Evolutionary conservation across 2,797 vertebrate species (phyloP).

Genomic region (Myotis findleyi): DNA sequence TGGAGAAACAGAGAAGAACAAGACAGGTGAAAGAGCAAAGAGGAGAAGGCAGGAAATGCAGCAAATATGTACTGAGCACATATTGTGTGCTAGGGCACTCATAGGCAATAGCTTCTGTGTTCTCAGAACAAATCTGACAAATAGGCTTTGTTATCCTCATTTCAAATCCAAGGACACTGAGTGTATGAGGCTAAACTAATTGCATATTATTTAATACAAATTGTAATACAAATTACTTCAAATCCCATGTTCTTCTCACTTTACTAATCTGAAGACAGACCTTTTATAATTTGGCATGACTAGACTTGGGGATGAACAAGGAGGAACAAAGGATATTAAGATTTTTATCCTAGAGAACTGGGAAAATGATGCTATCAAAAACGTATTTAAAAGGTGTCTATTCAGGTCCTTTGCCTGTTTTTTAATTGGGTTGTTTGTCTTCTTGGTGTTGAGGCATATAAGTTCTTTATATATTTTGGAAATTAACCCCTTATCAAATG

Average conservation of each 20-base stretch:
- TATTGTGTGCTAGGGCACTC: background rate
- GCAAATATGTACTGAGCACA: background rate
- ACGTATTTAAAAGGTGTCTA: background rate
- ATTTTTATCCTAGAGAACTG: conserved; percentile 8
- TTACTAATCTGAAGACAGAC: background rate
- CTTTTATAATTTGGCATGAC: background rate
- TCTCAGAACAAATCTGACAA: background rate
- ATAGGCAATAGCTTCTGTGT: background rate
- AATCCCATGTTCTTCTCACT: background rate
- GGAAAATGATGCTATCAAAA: background rate
- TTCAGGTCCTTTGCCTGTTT: background rate
- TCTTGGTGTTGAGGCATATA: background rate
- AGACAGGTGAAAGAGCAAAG: background rate
- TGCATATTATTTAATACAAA: background rate
- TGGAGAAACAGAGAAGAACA: background rate
- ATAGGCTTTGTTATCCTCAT: background rate
- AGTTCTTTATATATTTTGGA: background rate
- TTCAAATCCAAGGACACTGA: background rate
- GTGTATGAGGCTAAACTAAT: background rate
- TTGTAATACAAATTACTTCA: background rate
- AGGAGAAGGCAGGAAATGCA: background rate
- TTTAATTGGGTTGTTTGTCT: background rate
- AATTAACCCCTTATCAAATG: background rate
- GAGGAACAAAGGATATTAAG: background rate
- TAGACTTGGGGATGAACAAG: background rate